phyloP scores from a whole-genome alignment of 2,888 invertebrate species.

The Cyaniris semiargus region DNA sequence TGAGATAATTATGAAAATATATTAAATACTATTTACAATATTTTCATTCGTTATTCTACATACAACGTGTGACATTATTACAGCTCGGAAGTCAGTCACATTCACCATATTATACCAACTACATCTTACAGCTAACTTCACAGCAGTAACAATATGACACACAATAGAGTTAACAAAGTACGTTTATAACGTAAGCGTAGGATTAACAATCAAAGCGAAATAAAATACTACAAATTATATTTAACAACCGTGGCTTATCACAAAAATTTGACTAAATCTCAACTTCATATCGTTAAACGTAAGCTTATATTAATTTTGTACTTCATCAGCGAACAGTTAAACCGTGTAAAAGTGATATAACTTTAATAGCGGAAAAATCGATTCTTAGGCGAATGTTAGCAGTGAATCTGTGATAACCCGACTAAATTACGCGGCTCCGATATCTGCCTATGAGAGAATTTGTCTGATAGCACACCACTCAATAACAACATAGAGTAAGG shows the following conservation, averaged over 20 bases:
- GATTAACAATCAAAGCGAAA: constrained; percentile 7
- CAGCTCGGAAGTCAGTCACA: constrained; percentile 4
- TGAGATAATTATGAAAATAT: constrained; percentile 27
- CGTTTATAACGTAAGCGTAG: constrained; percentile 7
- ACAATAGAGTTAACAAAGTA: background rate
- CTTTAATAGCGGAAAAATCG: background rate
- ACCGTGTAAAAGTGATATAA: background rate
- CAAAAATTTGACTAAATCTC: background rate
- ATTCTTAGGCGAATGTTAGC: too few relatives aligned
- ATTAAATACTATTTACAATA: constrained; percentile 26
- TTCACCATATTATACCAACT: background rate
- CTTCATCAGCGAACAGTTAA: constrained; percentile 17
- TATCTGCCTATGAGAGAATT: too few relatives aligned
- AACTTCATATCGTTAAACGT: background rate
- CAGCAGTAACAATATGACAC: background rate
- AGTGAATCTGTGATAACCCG: too few relatives aligned
- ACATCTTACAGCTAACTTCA: constrained; percentile 4
- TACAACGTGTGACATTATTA: constrained; percentile 4
- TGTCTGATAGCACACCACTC: background rate
- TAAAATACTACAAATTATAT: background rate
- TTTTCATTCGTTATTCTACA: constrained; percentile 6
- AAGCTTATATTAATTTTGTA: constrained; percentile 23
- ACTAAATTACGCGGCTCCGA: background rate
- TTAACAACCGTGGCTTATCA: constrained; percentile 14
- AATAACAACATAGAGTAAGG: background rate